Base-by-base conservation (phyloP, 2,888 invertebrate species). In the Stegana nigrithorax region DNA sequence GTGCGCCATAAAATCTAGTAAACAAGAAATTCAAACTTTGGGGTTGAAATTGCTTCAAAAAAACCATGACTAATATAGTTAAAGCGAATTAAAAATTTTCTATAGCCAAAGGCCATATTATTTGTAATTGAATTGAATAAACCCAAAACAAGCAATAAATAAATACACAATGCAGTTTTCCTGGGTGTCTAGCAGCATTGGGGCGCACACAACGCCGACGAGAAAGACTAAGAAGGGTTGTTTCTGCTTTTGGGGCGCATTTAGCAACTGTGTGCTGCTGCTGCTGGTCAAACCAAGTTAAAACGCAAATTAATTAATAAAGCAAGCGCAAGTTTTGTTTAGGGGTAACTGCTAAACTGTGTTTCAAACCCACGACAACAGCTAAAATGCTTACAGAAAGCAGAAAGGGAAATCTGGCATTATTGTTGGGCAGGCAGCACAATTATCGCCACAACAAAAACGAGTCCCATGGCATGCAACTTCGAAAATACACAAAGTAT, bases 241-340 rank as follows among this genome's bases (percentile, higher is more conserved):
- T 55, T 32, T 14, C 12, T 21, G 7, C 26, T 1, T 55, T 29
- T 2, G 17, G n/a, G 23, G 26, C 32, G 7, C 25, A 14, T 36
- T n/a, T 6, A 14, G 57, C 25, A 14, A 27, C 14, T 42, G 12
- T 7, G 44, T 26, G 14, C n/a, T 32, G 53, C 5, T 21, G n/a
- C 27, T 26, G 29, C 53, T 27, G 21, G 53, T 53, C 53, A 21
- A 53, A 53, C 29, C 8, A 29, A 55, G n/a, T 36, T 21, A 39
- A 55, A 55, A 5, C 19, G 57, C n/a, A 55, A 26, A 27, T 44
- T 44, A 57, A 57, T 57, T 42, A 44, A 29, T 53, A 53, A 53
- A 27, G 17, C 26, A 14, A 29, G 32, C 29, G 17, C n/a, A n/a
- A 12, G 12, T 25, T 8, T n/a, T 19, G 17, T 45, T 21, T 21